Evolutionary conservation across 2,113 vertebrate genomes (phyloP), one percentile per base, ranked within the genome.

Genomic region (Ophiodon elongatus): DNA sequence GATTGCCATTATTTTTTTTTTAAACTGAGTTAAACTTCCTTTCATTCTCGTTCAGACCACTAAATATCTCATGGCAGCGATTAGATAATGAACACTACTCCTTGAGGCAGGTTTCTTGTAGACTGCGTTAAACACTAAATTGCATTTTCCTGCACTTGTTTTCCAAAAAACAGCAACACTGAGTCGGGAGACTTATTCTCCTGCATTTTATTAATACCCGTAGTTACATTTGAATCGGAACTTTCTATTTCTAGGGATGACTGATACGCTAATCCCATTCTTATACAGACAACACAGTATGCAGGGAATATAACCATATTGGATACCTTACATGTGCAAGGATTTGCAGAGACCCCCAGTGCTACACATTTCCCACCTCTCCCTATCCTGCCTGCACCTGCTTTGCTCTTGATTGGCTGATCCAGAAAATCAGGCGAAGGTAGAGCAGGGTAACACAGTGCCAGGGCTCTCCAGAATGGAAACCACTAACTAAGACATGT

Each of bases 81-180:
- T 87, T 82, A 76, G 71, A 86, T 77, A 86, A 85, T 85, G 25
- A 83, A 84, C 73, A 86, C 54, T 50, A 17, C 43, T 79, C 68
- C 66, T 4, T n/a, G 41, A 68, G 29, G 50, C 63, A 45, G 59
- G 2, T 31, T 80, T 71, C 31, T 65, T 54, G 6, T 25, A 23
- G 37, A 56, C 21, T 29, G 10, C 19, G 62, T 31, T 33, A 71
- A 62, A 84, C 29, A 82, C 45, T 35, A 37, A 84, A 59, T 70
- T 67, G 54, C 45, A 77, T 81, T 80, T 80, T 47, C n/a, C 3
- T 19, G 23, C 63, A 60, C 64, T 45, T 88, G 57, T 79, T 82
- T 67, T 74, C 50, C 57, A 35, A 39, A 33, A 76, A 27, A 68
- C 9, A 50, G 47, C 54, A 15, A 56, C 7, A 64, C 11, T 0